Percentiles rank a stretch among this genome's conserved stretches.
These are phyloP conservation scores for Promerops cafer DNA, from an alignment of 2,113 vertebrate species.

Conservation along the genomic window DNA sequence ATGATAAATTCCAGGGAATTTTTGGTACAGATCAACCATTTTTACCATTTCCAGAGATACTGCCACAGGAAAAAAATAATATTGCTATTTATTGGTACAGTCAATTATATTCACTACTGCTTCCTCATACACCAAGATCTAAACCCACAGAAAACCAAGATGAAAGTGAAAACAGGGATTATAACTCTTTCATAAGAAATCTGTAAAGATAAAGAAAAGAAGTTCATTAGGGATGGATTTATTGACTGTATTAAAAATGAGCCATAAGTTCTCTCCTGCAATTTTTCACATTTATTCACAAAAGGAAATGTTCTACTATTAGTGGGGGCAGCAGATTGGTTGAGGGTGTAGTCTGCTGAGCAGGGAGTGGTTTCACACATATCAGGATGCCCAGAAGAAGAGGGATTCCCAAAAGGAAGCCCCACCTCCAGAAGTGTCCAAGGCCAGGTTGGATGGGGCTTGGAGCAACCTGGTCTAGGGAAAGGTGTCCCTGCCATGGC, in stretches of 20 bases:
- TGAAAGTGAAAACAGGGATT: neutral
- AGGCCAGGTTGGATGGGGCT: neutral
- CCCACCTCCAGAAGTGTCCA: neutral
- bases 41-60: neutral
- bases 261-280: neutral
- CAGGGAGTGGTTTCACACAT: neutral
- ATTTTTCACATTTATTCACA: neutral
- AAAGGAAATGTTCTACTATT: neutral
- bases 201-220: neutral
- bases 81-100: neutral
- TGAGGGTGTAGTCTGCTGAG: neutral
- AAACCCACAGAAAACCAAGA: neutral
- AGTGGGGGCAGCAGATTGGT: neutral
- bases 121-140: neutral
- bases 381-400: neutral
- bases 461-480: neutral
- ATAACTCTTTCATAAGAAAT: neutral
- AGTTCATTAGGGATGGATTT: neutral
- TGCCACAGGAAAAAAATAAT: neutral
- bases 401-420: neutral
- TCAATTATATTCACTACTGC: neutral
- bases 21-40: neutral
- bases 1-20: neutral
- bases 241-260: neutral
- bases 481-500: neutral